Evolutionary conservation across 2,797 vertebrate genomes (phyloP), one percentile per base, ranked within the genome.

Genomic region (Crenuchus spilurus): DNA sequence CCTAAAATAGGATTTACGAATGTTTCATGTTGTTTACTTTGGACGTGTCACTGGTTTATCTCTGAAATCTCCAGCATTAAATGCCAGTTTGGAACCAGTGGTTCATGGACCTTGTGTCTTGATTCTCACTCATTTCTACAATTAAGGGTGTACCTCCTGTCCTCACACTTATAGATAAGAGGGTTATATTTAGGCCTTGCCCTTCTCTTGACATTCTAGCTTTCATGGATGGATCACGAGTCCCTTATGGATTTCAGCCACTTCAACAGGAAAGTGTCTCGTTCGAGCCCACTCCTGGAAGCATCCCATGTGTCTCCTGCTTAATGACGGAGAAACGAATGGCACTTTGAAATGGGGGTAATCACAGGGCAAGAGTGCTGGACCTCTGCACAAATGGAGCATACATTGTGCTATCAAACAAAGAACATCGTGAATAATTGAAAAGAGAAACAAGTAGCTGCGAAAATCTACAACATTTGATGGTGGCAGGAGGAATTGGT

Each of bases 301-400:
- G 11, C 3, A 2, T 28, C 60, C 37, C 60, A 24, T 62, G 37
- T 30, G 61, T 63, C n/a, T 26, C 5, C 14, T 30, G 41, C 41
- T 44, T 18, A 28, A 63, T 63, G 24, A 63, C 8, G 41, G 14
- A 16, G 41, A n/a, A 44, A 30, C 39, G 2, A 26, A 63, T 14
- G 14, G 41, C 41, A 39, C 37, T 62, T 42, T 8, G 26, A 57
- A 42, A 44, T 26, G 60, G 24, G 57, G 22, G 13, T 44, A 44
- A 62, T 62, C 22, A 62, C 9, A 42, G 60, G 14, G 13, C 37
- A 62, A 42, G 9, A 57, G 51, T 24, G 1, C 2, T 3, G 41
- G 3, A 66, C 37, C 48, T 35, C 33, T 11, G 66, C 1, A 44
- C 24, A 51, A 42, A 58, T 58, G 78, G 82, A 84, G 35, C 68